A percentile compares a stretch with the other conserved stretches of the same genome.
Evolutionary conservation across 2,113 vertebrate genomes (phyloP).

Genomic region (Toxotes chatareus): DNA sequence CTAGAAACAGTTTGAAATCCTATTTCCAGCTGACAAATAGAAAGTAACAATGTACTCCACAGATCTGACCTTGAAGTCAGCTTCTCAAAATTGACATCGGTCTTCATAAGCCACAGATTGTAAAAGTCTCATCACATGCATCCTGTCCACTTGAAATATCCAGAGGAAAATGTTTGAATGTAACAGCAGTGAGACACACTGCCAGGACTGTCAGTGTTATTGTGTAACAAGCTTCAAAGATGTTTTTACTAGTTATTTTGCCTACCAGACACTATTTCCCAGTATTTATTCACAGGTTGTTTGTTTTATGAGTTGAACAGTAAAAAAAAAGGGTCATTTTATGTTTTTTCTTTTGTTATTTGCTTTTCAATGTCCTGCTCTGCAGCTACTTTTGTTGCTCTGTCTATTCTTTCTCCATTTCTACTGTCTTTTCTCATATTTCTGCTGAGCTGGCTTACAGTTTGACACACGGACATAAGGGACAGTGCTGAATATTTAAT

Average conservation of each 20-base stretch:
- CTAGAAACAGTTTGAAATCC: background rate
- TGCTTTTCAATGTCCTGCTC: background rate
- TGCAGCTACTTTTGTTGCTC: background rate
- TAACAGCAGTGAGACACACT: background rate
- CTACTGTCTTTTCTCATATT: conserved; percentile 56
- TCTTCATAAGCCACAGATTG: conserved; percentile 14
- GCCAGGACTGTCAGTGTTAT: background rate
- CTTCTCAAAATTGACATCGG: background rate
- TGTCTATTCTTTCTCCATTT: background rate
- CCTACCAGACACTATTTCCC: background rate
- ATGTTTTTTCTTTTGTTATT: background rate
- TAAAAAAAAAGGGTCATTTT: background rate
- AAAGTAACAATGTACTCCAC: background rate
- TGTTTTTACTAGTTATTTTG: conserved; percentile 1
- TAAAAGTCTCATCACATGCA: conserved; percentile 1
- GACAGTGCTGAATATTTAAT: conserved; percentile 66
- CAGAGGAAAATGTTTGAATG: background rate
- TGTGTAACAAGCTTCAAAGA: background rate
- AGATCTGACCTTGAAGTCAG: conserved; percentile 43
- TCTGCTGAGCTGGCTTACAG: conserved; percentile 67
- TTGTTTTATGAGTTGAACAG: background rate
- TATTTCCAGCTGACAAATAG: conserved; percentile 17
- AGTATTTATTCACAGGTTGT: background rate
- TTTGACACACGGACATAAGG: conserved; percentile 37
- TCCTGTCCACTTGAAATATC: background rate